Percentiles rank a stretch among this genome's conserved stretches.
Evolutionary conservation across 1,140 invertebrate genomes (phyloP).

Genomic region (Drosophila leontia): DNA sequence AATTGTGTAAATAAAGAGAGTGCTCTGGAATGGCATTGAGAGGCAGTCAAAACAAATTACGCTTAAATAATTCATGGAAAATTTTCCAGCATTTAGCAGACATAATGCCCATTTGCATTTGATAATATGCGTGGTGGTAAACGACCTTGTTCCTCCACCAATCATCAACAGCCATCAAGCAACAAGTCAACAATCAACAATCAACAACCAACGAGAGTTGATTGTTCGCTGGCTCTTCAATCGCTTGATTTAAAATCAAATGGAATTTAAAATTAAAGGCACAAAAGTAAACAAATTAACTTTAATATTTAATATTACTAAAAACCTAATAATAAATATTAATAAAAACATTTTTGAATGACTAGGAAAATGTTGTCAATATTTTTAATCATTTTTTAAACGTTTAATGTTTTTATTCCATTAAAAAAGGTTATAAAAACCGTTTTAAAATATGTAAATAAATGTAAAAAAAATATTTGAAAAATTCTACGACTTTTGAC

Average conservation of each 20-base stretch:
- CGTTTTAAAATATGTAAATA: no score
- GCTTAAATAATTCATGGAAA: conserved; percentile 28
- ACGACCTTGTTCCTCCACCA: conserved; percentile 46
- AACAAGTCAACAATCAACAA: conserved; percentile 9
- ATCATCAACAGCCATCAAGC: conserved; percentile 23
- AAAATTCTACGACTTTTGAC: no score
- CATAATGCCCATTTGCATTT: conserved; percentile 50
- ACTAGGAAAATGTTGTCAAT: not conserved
- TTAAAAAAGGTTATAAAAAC: no score
- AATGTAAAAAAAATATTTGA: no score
- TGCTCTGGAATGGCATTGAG: conserved; percentile 2
- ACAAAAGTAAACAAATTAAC: not conserved
- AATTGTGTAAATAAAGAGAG: not conserved
- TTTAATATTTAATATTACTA: not conserved
- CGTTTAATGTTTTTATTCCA: not conserved
- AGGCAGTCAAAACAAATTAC: conserved; percentile 21
- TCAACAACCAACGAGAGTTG: conserved; percentile 10
- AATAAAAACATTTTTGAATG: not conserved
- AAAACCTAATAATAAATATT: not conserved
- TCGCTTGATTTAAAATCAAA: conserved; percentile 15
- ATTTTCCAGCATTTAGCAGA: conserved; percentile 48
- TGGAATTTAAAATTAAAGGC: conserved; percentile 6
- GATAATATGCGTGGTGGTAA: conserved; percentile 39
- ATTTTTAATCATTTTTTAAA: not conserved
- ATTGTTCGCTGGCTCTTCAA: conserved; percentile 25